Base-by-base conservation (phyloP, 1,140 invertebrate genomes). In the Varroa destructor region DNA sequence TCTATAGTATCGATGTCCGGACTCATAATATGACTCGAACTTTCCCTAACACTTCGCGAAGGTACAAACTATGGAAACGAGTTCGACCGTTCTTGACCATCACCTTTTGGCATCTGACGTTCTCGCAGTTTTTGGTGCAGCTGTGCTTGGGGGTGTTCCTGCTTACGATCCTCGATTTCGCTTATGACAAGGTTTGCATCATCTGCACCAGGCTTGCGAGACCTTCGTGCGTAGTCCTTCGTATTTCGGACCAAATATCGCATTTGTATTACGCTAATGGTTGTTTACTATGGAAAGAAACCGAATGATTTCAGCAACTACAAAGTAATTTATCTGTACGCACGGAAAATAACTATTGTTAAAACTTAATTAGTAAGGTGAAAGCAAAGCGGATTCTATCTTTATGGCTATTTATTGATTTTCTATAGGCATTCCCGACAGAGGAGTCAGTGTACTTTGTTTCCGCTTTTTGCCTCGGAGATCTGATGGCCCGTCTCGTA, bases 21-120 rank as follows among this genome's bases (percentile, higher is more conserved):
- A 8, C 46, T 5, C 46, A 51, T 51, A 8, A 51, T 51, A 51
- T 5, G 46, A 51, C 8, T 8, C 8, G 46, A 3, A 8, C 3
- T 51, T 51, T 8, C 8, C 46, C 46, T 8, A 8, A 51, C 8
- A 8, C 46, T 51, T 3, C 8, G 8, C 46, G 40, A 40, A 67
- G 61, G 46, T 67, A 67, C 36, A 67, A 40, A 40, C 37, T 67
- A 37, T 67, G 61, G 61, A 67, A 67, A 40, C 61, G 61, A 1
- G 61, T 67, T 8, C 61, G 61, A 40, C 61, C 61, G 40, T 67
- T 67, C 61, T 37, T 67, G 12, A 67, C 61, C 61, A 67, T 67
- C 61, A 67, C 61, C 1, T 67, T 67, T 8, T 67, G 61, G 61
- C 61, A 67, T 40, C 37, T 67, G 12, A 67, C 61, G 12, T 8